Conservation (phyloP, 2,113 vertebrate species). For the Phalacrocorax brasilianus region DNA sequence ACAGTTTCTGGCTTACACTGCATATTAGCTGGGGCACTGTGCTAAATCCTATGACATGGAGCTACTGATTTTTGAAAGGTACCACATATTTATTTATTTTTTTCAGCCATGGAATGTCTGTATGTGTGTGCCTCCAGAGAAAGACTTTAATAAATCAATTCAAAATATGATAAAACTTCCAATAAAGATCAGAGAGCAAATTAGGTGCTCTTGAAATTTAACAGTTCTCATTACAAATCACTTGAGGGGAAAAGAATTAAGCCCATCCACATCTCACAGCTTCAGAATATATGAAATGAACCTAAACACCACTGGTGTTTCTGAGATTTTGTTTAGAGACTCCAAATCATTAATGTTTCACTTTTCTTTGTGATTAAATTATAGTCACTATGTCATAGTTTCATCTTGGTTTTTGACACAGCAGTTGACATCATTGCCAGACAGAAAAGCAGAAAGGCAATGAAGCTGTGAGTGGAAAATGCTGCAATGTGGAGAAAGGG, state of each 20-base stretch:
- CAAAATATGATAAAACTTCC: constrained; percentile 18
- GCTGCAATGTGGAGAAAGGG: neutral
- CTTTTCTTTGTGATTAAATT: constrained; percentile 60
- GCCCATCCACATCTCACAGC: neutral
- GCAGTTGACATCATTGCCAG: constrained; percentile 20
- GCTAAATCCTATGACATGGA: neutral
- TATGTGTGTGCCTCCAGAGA: neutral
- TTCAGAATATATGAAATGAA: constrained; percentile 14
- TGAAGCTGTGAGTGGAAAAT: neutral
- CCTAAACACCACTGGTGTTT: neutral
- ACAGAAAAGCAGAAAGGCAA: constrained; percentile 10
- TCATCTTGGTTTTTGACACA: constrained; percentile 56
- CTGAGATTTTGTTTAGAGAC: constrained; percentile 19
- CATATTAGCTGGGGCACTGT: neutral
- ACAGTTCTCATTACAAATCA: constrained; percentile 27
- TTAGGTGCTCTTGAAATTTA: constrained; percentile 35
- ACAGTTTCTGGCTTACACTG: neutral
- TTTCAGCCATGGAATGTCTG: neutral
- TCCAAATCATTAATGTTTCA: constrained; percentile 9
- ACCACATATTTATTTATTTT: neutral
- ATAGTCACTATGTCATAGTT: constrained; percentile 58
- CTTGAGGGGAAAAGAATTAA: neutral
- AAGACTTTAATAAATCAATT: neutral
- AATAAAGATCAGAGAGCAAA: constrained; percentile 42
- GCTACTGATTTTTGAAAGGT: neutral